phyloP scores from a whole-genome alignment of 2,797 vertebrate species.

The Cryptoprocta ferox region DNA sequence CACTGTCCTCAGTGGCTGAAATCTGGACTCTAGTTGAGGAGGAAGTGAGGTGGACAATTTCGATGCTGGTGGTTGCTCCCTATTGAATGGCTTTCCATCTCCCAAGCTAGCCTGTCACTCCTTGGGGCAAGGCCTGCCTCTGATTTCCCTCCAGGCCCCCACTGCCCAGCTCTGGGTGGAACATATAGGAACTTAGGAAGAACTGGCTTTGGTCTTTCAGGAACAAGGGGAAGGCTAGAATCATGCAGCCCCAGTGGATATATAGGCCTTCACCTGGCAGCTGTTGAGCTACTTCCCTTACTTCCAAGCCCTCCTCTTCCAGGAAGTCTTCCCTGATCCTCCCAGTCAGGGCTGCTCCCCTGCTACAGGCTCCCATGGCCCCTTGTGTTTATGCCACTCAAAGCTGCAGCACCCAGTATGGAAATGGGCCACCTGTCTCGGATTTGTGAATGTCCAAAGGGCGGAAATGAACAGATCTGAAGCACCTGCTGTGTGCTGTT shows the following conservation, averaged over 20 bases:
- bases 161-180: not conserved
- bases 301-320: not conserved
- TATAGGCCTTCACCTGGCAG: not conserved
- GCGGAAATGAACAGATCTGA: not conserved
- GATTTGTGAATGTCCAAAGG: not conserved
- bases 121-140: not conserved
- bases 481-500: not conserved
- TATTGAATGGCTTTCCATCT: not conserved
- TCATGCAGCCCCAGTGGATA: not conserved
- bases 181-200: not conserved
- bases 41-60: not conserved
- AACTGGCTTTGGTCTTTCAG: not conserved
- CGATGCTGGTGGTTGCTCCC: not conserved
- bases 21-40: not conserved
- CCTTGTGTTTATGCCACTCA: not conserved
- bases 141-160: not conserved
- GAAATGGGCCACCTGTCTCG: not conserved
- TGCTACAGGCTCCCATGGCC: not conserved
- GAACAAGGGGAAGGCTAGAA: not conserved
- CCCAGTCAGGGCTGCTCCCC: not conserved
- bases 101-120: not conserved
- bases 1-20: not conserved
- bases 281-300: not conserved
- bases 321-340: slow-evolving; percentile 7
- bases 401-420: not conserved